Percentiles rank a stretch among this genome's conserved stretches.
Conservation (phyloP, 2,797 vertebrate genomes). For the Tapirus indicus region DNA sequence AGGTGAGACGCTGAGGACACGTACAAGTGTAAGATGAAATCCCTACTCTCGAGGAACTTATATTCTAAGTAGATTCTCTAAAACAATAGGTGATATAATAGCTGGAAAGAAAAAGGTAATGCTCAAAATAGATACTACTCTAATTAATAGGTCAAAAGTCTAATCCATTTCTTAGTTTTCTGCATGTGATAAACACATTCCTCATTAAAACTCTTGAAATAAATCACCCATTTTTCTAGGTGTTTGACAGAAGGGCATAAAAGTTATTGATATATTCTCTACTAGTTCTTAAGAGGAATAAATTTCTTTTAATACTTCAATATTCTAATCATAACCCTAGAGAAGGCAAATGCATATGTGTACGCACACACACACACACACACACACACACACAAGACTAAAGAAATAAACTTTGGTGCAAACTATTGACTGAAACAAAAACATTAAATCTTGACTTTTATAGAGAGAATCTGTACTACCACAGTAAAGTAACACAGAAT, state of each 20-base stretch:
- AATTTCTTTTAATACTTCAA: slow-evolving; percentile 37
- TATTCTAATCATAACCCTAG: background rate
- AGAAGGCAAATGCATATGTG: background rate
- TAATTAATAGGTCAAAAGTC: no score
- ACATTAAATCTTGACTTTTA: slow-evolving; percentile 47
- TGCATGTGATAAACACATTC: slow-evolving; percentile 7
- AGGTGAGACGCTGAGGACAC: background rate
- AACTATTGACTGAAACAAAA: background rate
- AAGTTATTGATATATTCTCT: slow-evolving; percentile 25
- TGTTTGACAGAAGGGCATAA: background rate
- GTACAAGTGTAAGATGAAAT: slow-evolving; percentile 39
- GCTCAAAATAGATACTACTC: background rate
- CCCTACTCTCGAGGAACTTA: background rate
- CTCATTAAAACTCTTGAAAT: slow-evolving; percentile 49
- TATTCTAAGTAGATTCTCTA: slow-evolving; percentile 16
- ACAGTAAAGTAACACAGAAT: slow-evolving; percentile 27
- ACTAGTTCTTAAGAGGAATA: slow-evolving; percentile 28
- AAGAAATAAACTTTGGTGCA: slow-evolving; percentile 40
- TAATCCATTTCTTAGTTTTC: background rate
- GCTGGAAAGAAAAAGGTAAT: background rate
- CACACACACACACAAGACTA: background rate
- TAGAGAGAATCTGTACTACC: background rate
- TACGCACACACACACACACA: background rate
- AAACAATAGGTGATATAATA: slow-evolving; percentile 7
- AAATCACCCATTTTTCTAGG: slow-evolving; percentile 44